Evolutionary conservation across 2,888 invertebrate genomes (phyloP), one percentile per base, ranked within the genome.

Genomic region (Cybosia mesomella): DNA sequence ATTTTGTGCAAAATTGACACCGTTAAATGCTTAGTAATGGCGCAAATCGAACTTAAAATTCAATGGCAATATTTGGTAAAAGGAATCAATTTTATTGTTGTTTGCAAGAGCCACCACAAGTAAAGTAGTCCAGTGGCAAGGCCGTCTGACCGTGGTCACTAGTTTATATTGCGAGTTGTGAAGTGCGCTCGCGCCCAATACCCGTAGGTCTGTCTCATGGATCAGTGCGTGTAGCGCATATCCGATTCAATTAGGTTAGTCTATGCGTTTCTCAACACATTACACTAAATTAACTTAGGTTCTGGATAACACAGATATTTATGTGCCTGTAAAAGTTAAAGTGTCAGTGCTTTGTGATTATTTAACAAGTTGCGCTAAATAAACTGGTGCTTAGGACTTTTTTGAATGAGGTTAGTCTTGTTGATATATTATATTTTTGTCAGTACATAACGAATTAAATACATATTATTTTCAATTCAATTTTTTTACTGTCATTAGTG

Each of bases 81-180:
- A 68, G 76, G 60, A 76, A 79, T 67, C 67, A 66, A 72, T n/a
- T 49, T n/a, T n/a, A 49, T 70, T 64, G 66, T 66, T 55, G 66
- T 70, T 71, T 68, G 72, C 68, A 58, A 65, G 62, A 75, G 73
- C 58, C 59, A 68, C 62, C 66, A 81, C 68, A 67, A 53, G 32
- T 58, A 72, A 74, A 76, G 76, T 83, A 80, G 80, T 83, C 84
- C 83, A 81, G 82, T 81, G 72, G 73, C 87, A 87, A 89, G 90
- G 90, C 77, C 89, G 83, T 72, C 70, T 66, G 80, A 75, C 78
- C 75, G 79, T 73, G 67, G 77, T 71, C 77, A 75, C 77, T 83
- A 83, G 86, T 80, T 87, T 89, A 86, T 82, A 88, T 87, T 85
- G 87, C 85, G 80, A 83, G 82, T 79, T 49, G 74, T 64, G 67